These are phyloP conservation scores for Gymnopithys bicolor DNA, from an alignment of 2,797 vertebrate species.

Conservation along the genomic window DNA sequence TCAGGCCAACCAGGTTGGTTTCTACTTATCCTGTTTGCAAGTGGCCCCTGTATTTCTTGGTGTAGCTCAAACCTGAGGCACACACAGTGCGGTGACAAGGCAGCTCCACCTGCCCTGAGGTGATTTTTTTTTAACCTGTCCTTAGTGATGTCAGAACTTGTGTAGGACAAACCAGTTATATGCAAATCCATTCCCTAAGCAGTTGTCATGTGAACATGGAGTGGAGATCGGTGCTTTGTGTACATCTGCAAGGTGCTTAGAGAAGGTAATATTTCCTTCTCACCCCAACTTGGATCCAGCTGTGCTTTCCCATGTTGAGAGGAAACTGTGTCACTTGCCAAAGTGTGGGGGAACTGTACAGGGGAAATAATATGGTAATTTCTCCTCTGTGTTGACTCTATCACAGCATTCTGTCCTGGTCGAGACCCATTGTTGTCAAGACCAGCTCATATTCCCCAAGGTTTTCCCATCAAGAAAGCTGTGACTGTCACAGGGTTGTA, in stretches of 20 bases:
- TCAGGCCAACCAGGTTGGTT: not conserved
- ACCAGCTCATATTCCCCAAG: not conserved
- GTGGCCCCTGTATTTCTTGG: not conserved
- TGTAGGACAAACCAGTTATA: not conserved
- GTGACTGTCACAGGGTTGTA: not conserved
- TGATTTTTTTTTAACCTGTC: not conserved
- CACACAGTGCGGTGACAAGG: not conserved
- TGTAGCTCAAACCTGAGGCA: rapidly evolving
- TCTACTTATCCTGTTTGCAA: not conserved
- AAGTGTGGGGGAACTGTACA: not conserved
- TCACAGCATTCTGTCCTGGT: not conserved
- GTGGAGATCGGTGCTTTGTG: not conserved
- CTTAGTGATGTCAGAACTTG: not conserved
- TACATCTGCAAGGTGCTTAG: not conserved
- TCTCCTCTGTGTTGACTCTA: not conserved
- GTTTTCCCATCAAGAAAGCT: not conserved
- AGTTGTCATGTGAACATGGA: not conserved
- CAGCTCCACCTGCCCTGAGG: not conserved
- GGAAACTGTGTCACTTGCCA: not conserved
- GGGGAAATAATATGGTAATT: not conserved
- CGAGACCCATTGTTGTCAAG: not conserved
- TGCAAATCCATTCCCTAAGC: not conserved
- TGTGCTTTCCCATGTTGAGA: not conserved
- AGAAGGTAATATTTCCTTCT: not conserved
- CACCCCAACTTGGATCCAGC: not conserved